phyloP scores from a whole-genome alignment of 2,113 vertebrate species.

The Pampusana beccarii region DNA sequence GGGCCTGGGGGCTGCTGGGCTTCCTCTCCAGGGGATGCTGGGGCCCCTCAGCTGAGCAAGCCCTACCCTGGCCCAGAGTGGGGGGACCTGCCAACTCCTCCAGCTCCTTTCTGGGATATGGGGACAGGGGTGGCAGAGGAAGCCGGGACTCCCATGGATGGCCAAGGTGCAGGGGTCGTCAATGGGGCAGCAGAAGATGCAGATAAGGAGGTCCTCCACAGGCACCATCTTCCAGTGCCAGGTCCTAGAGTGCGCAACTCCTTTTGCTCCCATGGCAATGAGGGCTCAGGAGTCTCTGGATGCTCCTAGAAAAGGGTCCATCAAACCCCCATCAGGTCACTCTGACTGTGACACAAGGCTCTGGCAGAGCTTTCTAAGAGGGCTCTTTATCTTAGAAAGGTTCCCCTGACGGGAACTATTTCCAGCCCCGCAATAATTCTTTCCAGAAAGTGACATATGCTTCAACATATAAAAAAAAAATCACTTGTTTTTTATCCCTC shows the following conservation, averaged over 20 bases:
- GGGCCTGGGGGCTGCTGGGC: rapidly evolving
- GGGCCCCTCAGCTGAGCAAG: rapidly evolving
- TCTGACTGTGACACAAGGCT: not conserved
- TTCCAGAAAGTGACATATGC: not conserved
- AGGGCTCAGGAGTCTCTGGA: rapidly evolving
- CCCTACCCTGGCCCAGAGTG: not conserved
- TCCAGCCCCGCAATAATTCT: not conserved
- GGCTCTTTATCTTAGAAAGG: not conserved
- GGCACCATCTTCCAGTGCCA: not conserved
- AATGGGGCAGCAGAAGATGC: not conserved
- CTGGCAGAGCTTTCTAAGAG: not conserved
- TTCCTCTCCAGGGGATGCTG: not conserved
- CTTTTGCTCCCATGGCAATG: rapidly evolving
- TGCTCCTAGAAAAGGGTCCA: not conserved
- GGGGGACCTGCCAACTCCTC: rapidly evolving
- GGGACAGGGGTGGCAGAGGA: not conserved
- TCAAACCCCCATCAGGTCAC: not conserved
- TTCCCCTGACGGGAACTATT: not conserved
- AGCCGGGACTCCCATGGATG: rapidly evolving
- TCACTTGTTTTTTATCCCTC: not conserved
- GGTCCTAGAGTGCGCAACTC: not conserved
- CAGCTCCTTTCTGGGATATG: not conserved
- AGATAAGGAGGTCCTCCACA: not conserved
- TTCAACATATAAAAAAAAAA: not conserved
- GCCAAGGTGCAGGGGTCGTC: not conserved